phyloP scores from a whole-genome alignment of 2,113 vertebrate species.

The Galeopterus variegatus region DNA sequence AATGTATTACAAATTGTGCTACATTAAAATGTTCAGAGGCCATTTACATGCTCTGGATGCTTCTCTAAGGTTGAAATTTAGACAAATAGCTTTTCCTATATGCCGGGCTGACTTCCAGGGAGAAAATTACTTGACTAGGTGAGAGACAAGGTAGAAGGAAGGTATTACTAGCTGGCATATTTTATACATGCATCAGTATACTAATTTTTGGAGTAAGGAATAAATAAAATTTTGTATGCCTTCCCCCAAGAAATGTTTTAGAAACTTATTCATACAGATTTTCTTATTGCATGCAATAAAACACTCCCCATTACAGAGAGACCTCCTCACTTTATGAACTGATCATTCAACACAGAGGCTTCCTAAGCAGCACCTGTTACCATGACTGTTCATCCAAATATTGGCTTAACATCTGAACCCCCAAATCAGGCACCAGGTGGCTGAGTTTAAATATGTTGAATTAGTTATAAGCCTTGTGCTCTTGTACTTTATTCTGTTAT shows the following conservation, averaged over 20 bases:
- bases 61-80: constrained; percentile 25
- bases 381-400: not conserved
- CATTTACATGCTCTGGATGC: not conserved
- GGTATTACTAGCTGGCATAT: not conserved
- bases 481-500: constrained; percentile 13
- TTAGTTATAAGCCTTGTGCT: not conserved
- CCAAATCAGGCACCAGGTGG: not conserved
- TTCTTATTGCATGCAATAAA: not conserved
- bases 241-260: not conserved
- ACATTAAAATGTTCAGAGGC: not conserved
- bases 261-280: not conserved
- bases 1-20: not conserved
- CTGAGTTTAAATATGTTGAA: not conserved
- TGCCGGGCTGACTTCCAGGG: not conserved
- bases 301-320: not conserved
- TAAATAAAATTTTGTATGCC: not conserved
- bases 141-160: not conserved
- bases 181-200: not conserved
- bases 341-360: not conserved
- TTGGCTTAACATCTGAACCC: not conserved
- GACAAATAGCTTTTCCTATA: constrained; percentile 37
- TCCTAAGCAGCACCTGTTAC: not conserved
- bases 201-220: not conserved
- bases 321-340: not conserved
- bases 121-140: constrained; percentile 49